These are phyloP conservation scores for Cyprinodon diabolis DNA, from an alignment of 2,797 vertebrate genomes.

Conservation along the genomic window DNA sequence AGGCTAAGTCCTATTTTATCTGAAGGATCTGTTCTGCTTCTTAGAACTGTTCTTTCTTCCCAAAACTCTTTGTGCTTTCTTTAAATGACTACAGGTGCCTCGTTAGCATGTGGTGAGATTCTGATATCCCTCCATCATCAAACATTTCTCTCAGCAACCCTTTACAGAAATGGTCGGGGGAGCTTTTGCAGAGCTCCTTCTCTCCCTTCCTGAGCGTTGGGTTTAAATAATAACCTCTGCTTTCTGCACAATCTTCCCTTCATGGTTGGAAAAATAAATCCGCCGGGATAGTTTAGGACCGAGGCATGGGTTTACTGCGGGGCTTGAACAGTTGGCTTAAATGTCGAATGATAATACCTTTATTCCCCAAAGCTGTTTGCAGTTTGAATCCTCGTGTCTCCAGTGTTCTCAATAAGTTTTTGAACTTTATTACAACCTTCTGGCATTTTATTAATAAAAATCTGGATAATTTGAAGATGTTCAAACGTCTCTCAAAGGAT, in stretches of 20 bases:
- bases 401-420: not conserved
- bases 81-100: not conserved
- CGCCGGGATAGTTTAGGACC: not conserved
- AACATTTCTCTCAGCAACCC: not conserved
- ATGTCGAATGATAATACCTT: not conserved
- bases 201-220: not conserved
- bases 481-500: slow-evolving; percentile 23
- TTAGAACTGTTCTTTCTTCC: not conserved
- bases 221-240: not conserved
- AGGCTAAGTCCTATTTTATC: slow-evolving; percentile 23
- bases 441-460: not conserved
- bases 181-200: too few relatives aligned
- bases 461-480: slow-evolving; percentile 1
- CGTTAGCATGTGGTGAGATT: not conserved
- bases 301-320: not conserved
- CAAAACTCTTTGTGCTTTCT: not conserved
- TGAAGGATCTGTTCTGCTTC: not conserved
- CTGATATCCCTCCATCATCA: not conserved
- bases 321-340: slow-evolving; percentile 1
- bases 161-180: not conserved
- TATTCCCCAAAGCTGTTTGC: slow-evolving; percentile 20
- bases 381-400: slow-evolving; percentile 1
- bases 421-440: not conserved
- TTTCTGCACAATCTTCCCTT: not conserved
- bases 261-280: not conserved